Evolutionary conservation across 1,140 invertebrate species (phyloP), one percentile per base, ranked within the genome.

Genomic region (Platyura marginata): DNA sequence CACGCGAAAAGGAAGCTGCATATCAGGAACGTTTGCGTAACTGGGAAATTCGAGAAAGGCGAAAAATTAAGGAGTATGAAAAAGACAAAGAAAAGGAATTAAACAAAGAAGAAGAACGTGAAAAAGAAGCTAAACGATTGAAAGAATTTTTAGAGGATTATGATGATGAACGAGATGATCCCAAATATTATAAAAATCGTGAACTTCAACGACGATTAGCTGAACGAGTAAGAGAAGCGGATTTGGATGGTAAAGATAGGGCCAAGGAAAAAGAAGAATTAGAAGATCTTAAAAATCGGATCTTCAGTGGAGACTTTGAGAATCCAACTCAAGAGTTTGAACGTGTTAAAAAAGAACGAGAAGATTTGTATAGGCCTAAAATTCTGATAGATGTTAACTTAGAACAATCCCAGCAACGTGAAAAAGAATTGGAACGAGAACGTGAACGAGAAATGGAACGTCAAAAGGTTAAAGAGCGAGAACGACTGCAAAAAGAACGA

Each of bases 101-200:
- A 21, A 66, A 79, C 44, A 80, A 82, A 52, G 81, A 87, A 55
- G 79, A 87, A 49, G 88, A 93, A 55, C 63, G 85, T 44, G 76
- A 84, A 56, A 75, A 76, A 46, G 92, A 98, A 66, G 92, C 90
- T 0, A 88, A 90, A 64, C 72, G 87, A 33, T 69, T 98, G 11
- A 93, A 94, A 62, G 90, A 98, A 40, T 98, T 98, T 60, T 70
- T 98, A 9, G 93, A 98, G 65, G 94, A 98, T 63, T 98, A 98
- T 59, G 92, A 97, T 62, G 94, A 98, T 62, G 90, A 97, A 64
- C 69, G 89, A 39, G 91, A 97, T 63, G 95, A 98, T 61, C 71
- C 81, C 21, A 96, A 96, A 61, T 98, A 89, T 68, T 98, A 96
- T 66, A 93, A 89, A 50, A 87, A 89, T 23, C 79, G 89, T 62